Base-by-base conservation (phyloP, 2,113 vertebrate species). In the Rhineura floridana region DNA sequence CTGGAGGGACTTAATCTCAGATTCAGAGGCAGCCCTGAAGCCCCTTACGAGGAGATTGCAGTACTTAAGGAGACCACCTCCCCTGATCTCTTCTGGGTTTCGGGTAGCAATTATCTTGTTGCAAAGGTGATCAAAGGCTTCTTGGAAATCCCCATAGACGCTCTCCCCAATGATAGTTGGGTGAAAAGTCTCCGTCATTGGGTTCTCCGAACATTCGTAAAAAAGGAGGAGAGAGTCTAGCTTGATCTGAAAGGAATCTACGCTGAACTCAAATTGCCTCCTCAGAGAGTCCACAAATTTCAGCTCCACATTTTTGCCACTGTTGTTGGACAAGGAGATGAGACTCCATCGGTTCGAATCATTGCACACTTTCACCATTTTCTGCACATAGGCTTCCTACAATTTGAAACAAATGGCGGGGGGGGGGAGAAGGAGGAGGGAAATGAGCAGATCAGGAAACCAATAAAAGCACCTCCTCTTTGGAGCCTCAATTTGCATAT, bases 301-400 rank as follows among this genome's bases (percentile, higher is more conserved):
- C 94, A 99, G 97, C 96, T 99, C 99, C 96, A 99, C 98, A 1
- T 99, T 99, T 96, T 99, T 99, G 88, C 99, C 99, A 59, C 98
- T 97, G 98, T 99, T 99, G 97, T 99, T 99, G 93, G 98, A 99
- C 90, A 99, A 96, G 52, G 99, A 99, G 95, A 99, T 99, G 90
- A 99, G 98, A 95, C 99, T 99, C 99, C 99, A 99, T 59, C 98
- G 98, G 95, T 99, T 99, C 1, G 98, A 99, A 95, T 99, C 99
- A 89, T 99, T 99, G 95, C 98, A 99, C 90, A 99, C 99, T 96
- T 99, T 99, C 92, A 99, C 99, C 99, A 99, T 99, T 97, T 99
- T 99, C 97, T 99, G 99, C 95, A 99, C 99, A 82, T 99, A 99
- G 85, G 99, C 99, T 92, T 99, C 99, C 99, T 99, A 95, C 12